Evolutionary conservation across 1,140 invertebrate species (phyloP), one percentile per base, ranked within the genome.

Genomic region (Aphelenchoides fujianensis): DNA sequence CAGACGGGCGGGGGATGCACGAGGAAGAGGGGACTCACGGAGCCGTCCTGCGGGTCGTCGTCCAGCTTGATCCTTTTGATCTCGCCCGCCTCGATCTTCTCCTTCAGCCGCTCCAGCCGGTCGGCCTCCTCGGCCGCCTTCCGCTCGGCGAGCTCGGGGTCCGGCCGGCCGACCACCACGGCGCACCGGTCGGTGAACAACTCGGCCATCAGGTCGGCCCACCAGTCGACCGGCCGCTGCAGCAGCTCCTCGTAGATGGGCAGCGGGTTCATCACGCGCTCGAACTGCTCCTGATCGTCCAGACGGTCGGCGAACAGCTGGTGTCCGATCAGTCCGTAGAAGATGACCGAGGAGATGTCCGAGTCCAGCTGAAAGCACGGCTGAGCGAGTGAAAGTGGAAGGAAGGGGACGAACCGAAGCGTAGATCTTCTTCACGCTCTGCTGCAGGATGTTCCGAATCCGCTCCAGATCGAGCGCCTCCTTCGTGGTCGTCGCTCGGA

Each of bases 391-490:
- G 19, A 27, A 53, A 53, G 52, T 2, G 1, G 27, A 53, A 1
- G 1, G 1, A 53, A 53, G 2, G 19, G 19, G 27, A 53, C 52
- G 27, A 2, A 2, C 19, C 52, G n/a, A n/a, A n/a, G 63, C 16
- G 32, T 66, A 32, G 12, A 66, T 19, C 37, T 92, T 90, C 5
- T 92, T 85, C 62, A 91, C 89, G 57, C 89, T 88, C 71, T 90
- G 89, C 69, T 90, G 88, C 34, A 94, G 88, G 1, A 94, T 88
- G 59, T 88, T 89, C 2, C 85, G 84, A 87, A 95, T 88, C 53
- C 91, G 85, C 28, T 89, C 87, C 89, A 92, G 90, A 78, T 93
- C 90, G 71, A 94, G 88, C 79, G 30, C 92, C 84, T 53, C 84
- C 83, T 67, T 55, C 7, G 16, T 36, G 37, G 27, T 66, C 16